Percentiles rank a stretch among this genome's conserved stretches.
These are phyloP conservation scores for Drosophila pallidifrons DNA, from an alignment of 1,140 invertebrate genomes.

Conservation along the genomic window DNA sequence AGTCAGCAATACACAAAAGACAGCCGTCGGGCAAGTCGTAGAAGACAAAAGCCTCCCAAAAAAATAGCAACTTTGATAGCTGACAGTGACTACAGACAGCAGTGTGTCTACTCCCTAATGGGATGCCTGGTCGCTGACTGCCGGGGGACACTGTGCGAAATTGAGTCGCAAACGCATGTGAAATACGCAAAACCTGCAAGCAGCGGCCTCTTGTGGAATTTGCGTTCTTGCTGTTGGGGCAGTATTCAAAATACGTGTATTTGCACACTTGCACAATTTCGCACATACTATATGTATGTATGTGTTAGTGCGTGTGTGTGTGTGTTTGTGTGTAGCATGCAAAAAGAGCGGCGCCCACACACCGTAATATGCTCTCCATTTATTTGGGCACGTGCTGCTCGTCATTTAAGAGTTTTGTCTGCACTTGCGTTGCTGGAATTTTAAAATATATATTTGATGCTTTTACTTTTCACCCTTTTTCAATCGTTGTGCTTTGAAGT, in stretches of 20 bases:
- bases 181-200: slow-evolving; percentile 17
- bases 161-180: slow-evolving; percentile 50
- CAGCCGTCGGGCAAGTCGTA: slow-evolving; percentile 12
- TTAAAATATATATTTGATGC: slow-evolving; percentile 79
- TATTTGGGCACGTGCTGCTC: slow-evolving; percentile 81
- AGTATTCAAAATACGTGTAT: slow-evolving; percentile 34
- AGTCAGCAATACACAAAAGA: slow-evolving; percentile 64
- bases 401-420: slow-evolving; percentile 84
- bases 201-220: slow-evolving; percentile 7
- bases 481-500: slow-evolving; percentile 5
- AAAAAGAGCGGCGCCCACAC: background rate
- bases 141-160: slow-evolving; percentile 55
- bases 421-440: slow-evolving; percentile 80
- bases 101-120: background rate
- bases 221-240: slow-evolving; percentile 5
- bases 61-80: slow-evolving; percentile 23
- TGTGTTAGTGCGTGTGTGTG: slow-evolving; percentile 10
- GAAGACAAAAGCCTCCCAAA: slow-evolving; percentile 37
- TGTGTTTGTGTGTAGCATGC: slow-evolving; percentile 9
- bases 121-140: background rate
- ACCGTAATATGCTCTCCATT: slow-evolving; percentile 60
- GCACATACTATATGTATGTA: slow-evolving; percentile 10
- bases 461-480: slow-evolving; percentile 64
- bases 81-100: background rate
- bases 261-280: slow-evolving; percentile 40